These are phyloP conservation scores for Buphagus erythrorhynchus DNA, from an alignment of 2,797 vertebrate species.

Conservation along the genomic window DNA sequence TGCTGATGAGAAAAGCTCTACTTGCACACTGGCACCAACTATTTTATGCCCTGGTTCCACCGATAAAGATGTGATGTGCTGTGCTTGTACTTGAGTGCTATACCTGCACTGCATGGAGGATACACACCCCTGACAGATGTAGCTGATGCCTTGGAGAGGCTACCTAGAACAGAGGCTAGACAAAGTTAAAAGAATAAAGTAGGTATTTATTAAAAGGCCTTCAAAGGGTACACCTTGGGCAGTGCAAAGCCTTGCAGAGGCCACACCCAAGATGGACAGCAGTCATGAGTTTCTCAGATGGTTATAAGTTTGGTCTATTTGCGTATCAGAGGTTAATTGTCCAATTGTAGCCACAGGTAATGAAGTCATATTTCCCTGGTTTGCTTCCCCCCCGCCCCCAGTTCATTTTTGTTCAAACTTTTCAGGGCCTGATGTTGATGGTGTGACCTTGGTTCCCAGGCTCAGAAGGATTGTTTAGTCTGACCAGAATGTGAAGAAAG, in stretches of 20 bases:
- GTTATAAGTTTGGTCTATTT: neutral
- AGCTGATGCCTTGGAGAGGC: neutral
- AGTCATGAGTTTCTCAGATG: neutral
- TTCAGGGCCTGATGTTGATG: rapidly evolving
- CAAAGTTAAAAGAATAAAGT: neutral
- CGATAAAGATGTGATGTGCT: neutral
- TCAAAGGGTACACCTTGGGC: neutral
- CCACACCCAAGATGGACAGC: neutral
- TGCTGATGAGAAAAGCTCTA: neutral
- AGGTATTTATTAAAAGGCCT: neutral
- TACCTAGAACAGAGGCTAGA: neutral
- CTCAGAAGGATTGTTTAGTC: neutral
- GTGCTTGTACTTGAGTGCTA: neutral
- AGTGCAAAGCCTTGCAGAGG: neutral
- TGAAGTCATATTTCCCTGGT: neutral
- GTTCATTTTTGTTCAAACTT: neutral
- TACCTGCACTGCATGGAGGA: neutral
- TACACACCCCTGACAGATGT: neutral
- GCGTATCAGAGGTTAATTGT: neutral
- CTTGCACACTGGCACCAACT: neutral
- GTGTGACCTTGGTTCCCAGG: neutral
- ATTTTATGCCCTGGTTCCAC: neutral
- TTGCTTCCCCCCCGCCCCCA: rapidly evolving
- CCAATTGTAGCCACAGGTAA: neutral
- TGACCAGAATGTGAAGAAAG: neutral